These are phyloP conservation scores for Varanus komodoensis DNA, from an alignment of 2,113 vertebrate genomes.

Conservation along the genomic window DNA sequence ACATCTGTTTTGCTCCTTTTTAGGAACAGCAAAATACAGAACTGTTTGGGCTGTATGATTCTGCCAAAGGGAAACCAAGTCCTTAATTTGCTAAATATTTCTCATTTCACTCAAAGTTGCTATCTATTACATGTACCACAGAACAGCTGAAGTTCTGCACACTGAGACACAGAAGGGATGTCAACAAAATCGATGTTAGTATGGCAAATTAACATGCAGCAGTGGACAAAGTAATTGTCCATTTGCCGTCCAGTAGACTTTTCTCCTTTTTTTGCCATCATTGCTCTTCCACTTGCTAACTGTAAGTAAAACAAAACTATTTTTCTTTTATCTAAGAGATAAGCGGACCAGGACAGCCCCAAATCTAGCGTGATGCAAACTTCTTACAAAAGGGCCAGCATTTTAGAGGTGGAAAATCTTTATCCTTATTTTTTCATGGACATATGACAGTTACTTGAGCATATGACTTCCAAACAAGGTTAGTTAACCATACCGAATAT, in stretches of 20 bases:
- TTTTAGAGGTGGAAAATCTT: not conserved
- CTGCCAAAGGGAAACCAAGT: not conserved
- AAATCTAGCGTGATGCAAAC: not conserved
- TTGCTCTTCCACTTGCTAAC: not conserved
- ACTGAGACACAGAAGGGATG: not conserved
- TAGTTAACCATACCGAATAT: slow-evolving; percentile 1
- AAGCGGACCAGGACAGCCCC: not conserved
- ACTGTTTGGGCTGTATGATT: not conserved
- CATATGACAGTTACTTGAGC: not conserved
- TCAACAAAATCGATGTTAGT: not conserved
- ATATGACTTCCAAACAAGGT: slow-evolving; percentile 2
- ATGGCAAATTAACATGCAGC: not conserved
- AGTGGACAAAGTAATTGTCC: not conserved
- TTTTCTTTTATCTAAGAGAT: not conserved
- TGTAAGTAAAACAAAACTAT: not conserved
- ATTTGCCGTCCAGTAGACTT: not conserved
- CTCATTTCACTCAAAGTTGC: not conserved
- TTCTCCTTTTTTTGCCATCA: not conserved
- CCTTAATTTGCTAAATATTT: not conserved
- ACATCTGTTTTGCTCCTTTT: not conserved
- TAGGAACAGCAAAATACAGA: not conserved
- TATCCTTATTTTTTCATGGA: not conserved
- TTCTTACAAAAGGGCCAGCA: not conserved
- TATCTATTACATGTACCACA: not conserved
- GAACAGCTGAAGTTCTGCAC: not conserved